These are phyloP conservation scores for Idaea biselata DNA, from an alignment of 2,888 invertebrate species.

Conservation along the genomic window DNA sequence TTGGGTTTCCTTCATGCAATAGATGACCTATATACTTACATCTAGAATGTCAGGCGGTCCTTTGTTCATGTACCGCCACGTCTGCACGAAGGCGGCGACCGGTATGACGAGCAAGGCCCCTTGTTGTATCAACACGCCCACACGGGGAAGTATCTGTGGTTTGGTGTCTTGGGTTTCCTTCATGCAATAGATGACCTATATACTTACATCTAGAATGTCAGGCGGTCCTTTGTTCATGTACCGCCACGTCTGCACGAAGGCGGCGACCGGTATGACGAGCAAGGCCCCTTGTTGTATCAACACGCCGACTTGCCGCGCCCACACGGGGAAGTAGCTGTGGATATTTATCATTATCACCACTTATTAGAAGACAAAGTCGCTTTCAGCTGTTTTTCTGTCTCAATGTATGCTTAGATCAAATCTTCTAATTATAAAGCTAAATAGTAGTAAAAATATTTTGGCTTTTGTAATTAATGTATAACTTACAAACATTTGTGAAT, in stretches of 20 bases:
- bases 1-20: too few relatives aligned
- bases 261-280: slow-evolving; percentile 86
- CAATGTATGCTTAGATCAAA: too few relatives aligned
- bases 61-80: slow-evolving; percentile 86
- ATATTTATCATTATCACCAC: too few relatives aligned
- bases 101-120: slow-evolving; percentile 88
- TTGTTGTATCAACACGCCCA: slow-evolving; percentile 87
- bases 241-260: slow-evolving; percentile 84
- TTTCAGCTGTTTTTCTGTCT: too few relatives aligned
- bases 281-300: slow-evolving; percentile 86
- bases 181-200: too few relatives aligned
- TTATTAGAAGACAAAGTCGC: too few relatives aligned
- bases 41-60: slow-evolving; percentile 94
- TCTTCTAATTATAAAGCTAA: too few relatives aligned
- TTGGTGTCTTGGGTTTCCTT: too few relatives aligned
- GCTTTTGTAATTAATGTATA: too few relatives aligned
- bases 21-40: too few relatives aligned
- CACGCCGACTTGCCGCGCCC: slow-evolving; percentile 89
- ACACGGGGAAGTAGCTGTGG: slow-evolving; percentile 88
- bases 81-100: slow-evolving; percentile 85
- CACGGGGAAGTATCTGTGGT: slow-evolving; percentile 89
- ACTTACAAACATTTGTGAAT: too few relatives aligned
- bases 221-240: slow-evolving; percentile 92
- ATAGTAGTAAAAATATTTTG: too few relatives aligned
- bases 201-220: slow-evolving; percentile 90